Percentiles rank a stretch among this genome's conserved stretches.
phyloP scores from a whole-genome alignment of 2,113 vertebrate genomes.

The Labeo catla region DNA sequence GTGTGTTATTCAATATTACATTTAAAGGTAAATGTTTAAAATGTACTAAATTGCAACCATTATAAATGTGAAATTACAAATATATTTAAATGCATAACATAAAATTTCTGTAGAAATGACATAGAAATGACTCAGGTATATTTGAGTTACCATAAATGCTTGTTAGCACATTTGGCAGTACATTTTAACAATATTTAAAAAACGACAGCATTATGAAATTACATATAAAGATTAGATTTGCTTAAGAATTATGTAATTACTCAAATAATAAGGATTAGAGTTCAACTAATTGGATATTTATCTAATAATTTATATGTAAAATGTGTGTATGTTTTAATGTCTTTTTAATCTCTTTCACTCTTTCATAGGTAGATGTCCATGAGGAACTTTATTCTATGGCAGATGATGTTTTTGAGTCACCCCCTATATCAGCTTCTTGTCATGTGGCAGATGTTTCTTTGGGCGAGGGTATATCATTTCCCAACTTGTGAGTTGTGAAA shows the following conservation, averaged over 20 bases:
- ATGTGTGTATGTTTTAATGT: too few relatives aligned
- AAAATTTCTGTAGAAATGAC: too few relatives aligned
- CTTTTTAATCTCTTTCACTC: neutral
- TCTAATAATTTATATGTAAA: too few relatives aligned
- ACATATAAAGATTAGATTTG: neutral
- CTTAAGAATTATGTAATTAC: neutral
- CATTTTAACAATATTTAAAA: neutral
- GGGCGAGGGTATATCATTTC: conserved; percentile 68
- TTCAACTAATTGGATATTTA: neutral
- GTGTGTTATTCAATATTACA: too few relatives aligned
- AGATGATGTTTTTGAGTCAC: conserved; percentile 95
- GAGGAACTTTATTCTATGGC: conserved; percentile 90
- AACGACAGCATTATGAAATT: too few relatives aligned
- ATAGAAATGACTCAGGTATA: too few relatives aligned
- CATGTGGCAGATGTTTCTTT: conserved; percentile 67
- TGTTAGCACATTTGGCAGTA: neutral
- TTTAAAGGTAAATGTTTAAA: too few relatives aligned
- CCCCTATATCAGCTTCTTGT: conserved; percentile 83
- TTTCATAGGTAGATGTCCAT: conserved; percentile 78
- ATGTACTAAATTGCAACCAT: too few relatives aligned
- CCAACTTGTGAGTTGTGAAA: conserved; percentile 76
- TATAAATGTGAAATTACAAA: too few relatives aligned
- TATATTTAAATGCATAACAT: too few relatives aligned
- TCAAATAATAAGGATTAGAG: neutral
- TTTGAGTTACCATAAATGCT: neutral